Evolutionary conservation across 2,797 vertebrate genomes (phyloP), one percentile per base, ranked within the genome.

Genomic region (Discoglossus pictus): DNA sequence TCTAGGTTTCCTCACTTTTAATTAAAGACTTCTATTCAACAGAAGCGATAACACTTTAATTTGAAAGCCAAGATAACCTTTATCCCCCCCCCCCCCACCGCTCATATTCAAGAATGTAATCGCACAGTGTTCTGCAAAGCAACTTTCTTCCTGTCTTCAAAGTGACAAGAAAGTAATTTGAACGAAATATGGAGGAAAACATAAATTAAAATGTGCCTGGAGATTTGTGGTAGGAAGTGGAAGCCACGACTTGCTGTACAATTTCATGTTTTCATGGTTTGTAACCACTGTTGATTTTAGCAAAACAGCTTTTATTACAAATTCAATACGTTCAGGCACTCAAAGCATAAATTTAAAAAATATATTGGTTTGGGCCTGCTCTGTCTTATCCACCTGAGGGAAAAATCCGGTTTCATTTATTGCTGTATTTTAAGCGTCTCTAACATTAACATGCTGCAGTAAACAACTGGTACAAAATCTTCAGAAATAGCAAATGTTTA

Each of bases 21-120:
- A 81, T 67, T 63, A 73, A 50, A 81, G 72, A 66, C 65, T 66
- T 72, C 78, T 79, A 72, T 76, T 75, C 76, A 61, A 16, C 52
- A 65, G 54, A 65, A 73, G 74, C 2, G 39, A 71, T 76, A 80
- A 81, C 46, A 60, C 47, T 78, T 80, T 81, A 72, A 82, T 76
- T 82, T 75, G 73, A 72, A 76, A 72, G 17, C 58, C 68, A 61
- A 4, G 20, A 75, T 42, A 62, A 77, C 60, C 53, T 75, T 74
- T 78, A 20, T 16, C n/a, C 35, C n/a, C 8, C 12, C 56, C 27
- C 23, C 4, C 1, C 5, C 16, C 7, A 56, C 65, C 72, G 54
- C 77, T 73, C 68, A 73, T 72, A 58, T 74, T 81, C 76, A 78
- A 66, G 58, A 74, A 7, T 74, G 72, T 64, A 74, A 76, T 73